Percentiles rank a stretch among this genome's conserved stretches.
phyloP scores from a whole-genome alignment of 1,140 invertebrate genomes.

The Plodia interpunctella region DNA sequence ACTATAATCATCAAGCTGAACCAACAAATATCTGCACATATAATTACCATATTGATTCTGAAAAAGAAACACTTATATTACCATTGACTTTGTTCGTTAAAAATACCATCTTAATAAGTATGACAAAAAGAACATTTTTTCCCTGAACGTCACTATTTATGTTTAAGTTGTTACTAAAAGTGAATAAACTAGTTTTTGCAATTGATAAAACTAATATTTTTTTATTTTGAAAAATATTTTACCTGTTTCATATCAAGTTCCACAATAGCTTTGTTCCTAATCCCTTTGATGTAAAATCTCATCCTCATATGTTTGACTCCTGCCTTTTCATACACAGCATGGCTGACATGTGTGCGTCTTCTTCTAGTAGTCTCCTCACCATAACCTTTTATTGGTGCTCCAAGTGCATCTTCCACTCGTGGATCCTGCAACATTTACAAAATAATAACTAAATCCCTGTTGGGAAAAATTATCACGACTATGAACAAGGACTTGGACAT shows the following conservation, averaged over 20 bases:
- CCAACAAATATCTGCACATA: constrained; percentile 89
- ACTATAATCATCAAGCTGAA: constrained; percentile 88
- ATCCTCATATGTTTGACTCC: constrained; percentile 89
- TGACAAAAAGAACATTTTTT: too few relatives aligned
- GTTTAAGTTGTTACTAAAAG: too few relatives aligned
- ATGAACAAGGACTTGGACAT: too few relatives aligned
- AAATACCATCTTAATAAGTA: background rate
- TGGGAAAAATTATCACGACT: too few relatives aligned
- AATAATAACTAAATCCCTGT: background rate
- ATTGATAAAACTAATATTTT: background rate
- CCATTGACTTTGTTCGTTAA: background rate
- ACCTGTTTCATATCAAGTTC: constrained; percentile 92
- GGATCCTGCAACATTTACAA: constrained; percentile 73
- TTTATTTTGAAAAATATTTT: constrained; percentile 25
- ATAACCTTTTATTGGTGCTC: constrained; percentile 91
- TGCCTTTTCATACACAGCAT: constrained; percentile 84
- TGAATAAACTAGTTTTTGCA: too few relatives aligned
- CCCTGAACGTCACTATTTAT: too few relatives aligned
- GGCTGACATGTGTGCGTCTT: constrained; percentile 84
- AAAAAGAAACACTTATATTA: constrained; percentile 47
- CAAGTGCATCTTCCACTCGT: constrained; percentile 85
- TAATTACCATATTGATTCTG: constrained; percentile 87
- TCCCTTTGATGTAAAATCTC: constrained; percentile 93
- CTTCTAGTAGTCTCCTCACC: constrained; percentile 90
- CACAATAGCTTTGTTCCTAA: constrained; percentile 87